Percentiles rank a stretch among this genome's conserved stretches.
phyloP scores from a whole-genome alignment of 53 echinoderm and acorn worm species.

The Zoroaster sp. region DNA sequence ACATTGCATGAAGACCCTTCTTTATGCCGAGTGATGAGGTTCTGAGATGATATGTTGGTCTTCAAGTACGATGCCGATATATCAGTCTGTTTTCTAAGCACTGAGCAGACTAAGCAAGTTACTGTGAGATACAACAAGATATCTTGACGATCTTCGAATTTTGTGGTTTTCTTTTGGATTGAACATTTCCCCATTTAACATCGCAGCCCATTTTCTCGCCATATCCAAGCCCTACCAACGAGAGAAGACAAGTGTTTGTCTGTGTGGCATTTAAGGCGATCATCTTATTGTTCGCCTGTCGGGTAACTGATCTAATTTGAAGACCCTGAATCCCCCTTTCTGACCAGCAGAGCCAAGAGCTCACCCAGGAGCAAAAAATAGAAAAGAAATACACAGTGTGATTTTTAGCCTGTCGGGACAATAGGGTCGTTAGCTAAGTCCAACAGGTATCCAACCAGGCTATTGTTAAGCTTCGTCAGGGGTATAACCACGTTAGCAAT shows the following conservation, averaged over 20 bases:
- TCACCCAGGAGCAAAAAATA: neutral
- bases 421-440: conserved; percentile 62
- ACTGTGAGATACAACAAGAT: too few species aligned
- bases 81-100: too few species aligned
- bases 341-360: neutral
- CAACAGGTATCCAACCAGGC: neutral
- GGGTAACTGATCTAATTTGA: conserved; percentile 53
- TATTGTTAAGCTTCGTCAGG: neutral
- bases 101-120: too few species aligned
- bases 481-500: neutral
- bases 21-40: neutral
- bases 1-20: neutral
- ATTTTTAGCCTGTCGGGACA: conserved; percentile 35
- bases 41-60: neutral
- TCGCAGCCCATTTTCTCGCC: neutral
- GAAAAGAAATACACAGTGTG: conserved; percentile 4
- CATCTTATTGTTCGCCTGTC: conserved; percentile 37
- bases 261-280: conserved; percentile 25
- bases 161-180: too few species aligned
- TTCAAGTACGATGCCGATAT: too few species aligned
- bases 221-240: conserved; percentile 3
- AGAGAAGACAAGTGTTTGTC: conserved; percentile 50
- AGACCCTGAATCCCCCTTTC: neutral
- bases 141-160: too few species aligned
- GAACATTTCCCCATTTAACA: too few species aligned